phyloP scores from a whole-genome alignment of 2,888 invertebrate genomes.

The Apotomis capreana region DNA sequence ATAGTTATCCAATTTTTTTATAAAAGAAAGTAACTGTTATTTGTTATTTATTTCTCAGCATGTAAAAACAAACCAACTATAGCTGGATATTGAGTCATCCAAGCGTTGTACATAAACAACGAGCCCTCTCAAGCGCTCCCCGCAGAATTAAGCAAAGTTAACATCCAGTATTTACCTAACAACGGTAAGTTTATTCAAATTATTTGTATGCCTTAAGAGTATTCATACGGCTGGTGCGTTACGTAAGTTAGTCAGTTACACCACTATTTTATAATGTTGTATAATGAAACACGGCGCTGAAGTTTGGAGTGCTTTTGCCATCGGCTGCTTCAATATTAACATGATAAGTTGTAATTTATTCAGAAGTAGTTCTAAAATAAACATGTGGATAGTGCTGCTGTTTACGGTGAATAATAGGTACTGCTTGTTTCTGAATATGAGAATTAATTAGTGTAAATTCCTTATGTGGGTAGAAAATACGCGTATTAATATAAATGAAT shows the following conservation, averaged over 20 bases:
- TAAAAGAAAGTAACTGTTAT: too few species aligned
- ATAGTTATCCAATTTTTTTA: too few species aligned
- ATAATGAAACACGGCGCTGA: constrained; percentile 15
- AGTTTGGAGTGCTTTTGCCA: constrained; percentile 10
- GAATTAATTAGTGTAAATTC: too few species aligned
- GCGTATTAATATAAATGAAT: too few species aligned
- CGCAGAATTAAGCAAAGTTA: constrained; percentile 17
- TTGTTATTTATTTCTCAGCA: too few species aligned
- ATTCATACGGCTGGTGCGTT: constrained; percentile 26
- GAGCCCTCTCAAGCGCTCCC: constrained; percentile 2
- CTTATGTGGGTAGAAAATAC: too few species aligned
- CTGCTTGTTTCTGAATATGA: too few species aligned
- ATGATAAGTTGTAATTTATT: constrained; percentile 25
- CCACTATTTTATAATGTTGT: constrained; percentile 14
- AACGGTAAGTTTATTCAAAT: constrained; percentile 37
- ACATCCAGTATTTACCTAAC: constrained; percentile 27
- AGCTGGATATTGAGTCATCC: too few species aligned
- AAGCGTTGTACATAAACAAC: too few species aligned
- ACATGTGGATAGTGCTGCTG: constrained; percentile 2
- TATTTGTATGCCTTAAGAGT: constrained; percentile 31
- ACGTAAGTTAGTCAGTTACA: not conserved
- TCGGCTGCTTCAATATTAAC: constrained; percentile 19
- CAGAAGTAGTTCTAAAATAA: constrained; percentile 19
- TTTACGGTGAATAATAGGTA: not conserved
- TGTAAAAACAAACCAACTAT: too few species aligned